Conservation (phyloP, 2,888 invertebrate species). For the Apotomis capreana region DNA sequence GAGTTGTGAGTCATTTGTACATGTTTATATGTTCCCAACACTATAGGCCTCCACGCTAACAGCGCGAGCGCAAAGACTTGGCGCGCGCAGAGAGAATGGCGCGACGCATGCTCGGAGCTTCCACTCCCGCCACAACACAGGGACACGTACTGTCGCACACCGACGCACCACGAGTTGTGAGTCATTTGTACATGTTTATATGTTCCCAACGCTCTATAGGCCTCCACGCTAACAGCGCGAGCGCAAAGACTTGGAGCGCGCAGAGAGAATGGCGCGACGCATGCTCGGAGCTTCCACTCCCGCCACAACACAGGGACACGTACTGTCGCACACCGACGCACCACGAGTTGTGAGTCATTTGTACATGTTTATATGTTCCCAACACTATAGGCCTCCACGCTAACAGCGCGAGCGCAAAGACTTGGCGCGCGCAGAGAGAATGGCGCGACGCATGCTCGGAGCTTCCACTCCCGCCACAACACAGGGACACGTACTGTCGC, state of each 20-base stretch:
- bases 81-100: constrained; percentile 67
- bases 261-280: constrained; percentile 62
- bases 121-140: constrained; percentile 39
- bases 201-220: too few species aligned
- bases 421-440: constrained; percentile 54
- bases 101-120: constrained; percentile 51
- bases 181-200: not conserved
- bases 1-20: constrained; percentile 21
- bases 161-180: constrained; percentile 46
- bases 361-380: constrained; percentile 27
- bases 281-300: constrained; percentile 50
- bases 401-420: constrained; percentile 51
- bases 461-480: constrained; percentile 41
- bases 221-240: constrained; percentile 45
- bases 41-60: constrained; percentile 20
- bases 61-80: constrained; percentile 53
- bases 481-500: constrained; percentile 36
- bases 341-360: constrained; percentile 45
- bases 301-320: constrained; percentile 24
- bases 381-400: not conserved
- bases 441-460: constrained; percentile 58
- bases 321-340: constrained; percentile 28
- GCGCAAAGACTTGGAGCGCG: constrained; percentile 57
- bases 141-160: constrained; percentile 35
- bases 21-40: not conserved